These are phyloP conservation scores for Gnathonemus longibarbis DNA, from an alignment of 2,113 vertebrate genomes.

Conservation along the genomic window DNA sequence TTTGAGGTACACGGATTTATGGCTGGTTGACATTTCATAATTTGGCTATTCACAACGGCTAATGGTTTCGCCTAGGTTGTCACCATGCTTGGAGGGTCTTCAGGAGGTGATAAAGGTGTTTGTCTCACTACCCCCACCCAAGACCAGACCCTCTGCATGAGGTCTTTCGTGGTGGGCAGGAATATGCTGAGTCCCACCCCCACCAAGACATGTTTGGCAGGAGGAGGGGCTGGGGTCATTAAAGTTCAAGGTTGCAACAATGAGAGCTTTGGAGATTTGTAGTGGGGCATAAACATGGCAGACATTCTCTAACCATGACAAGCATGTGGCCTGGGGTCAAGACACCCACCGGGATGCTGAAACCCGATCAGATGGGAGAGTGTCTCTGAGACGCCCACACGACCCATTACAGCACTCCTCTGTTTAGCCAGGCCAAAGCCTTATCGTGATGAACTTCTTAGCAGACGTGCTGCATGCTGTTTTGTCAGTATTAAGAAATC, in stretches of 20 bases:
- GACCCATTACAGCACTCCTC: conserved; percentile 29
- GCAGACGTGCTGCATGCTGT: background rate
- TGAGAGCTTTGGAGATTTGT: conserved; percentile 47
- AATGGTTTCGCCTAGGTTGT: background rate
- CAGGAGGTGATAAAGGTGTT: background rate
- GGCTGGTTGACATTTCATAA: too few species aligned
- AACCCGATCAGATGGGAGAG: conserved; percentile 27
- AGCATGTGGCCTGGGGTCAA: conserved; percentile 54
- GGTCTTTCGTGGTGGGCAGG: background rate
- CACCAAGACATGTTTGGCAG: background rate
- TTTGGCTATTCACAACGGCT: background rate
- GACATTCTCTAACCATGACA: conserved; percentile 50
- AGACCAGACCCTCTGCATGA: background rate
- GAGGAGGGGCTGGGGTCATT: conserved; percentile 33
- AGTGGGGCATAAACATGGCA: conserved; percentile 61
- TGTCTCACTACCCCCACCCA: background rate
- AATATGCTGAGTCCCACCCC: background rate
- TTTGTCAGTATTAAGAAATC: background rate
- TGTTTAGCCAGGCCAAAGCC: conserved; percentile 25
- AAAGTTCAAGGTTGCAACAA: conserved; percentile 44
- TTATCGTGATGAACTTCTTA: background rate
- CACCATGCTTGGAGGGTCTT: background rate
- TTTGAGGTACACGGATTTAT: background rate
- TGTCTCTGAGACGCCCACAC: conserved; percentile 6
- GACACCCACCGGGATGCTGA: conserved; percentile 54